A percentile compares a stretch with the other conserved stretches of the same genome.
phyloP scores from a whole-genome alignment of 2,113 vertebrate genomes.

The Porphyrio hochstetteri region DNA sequence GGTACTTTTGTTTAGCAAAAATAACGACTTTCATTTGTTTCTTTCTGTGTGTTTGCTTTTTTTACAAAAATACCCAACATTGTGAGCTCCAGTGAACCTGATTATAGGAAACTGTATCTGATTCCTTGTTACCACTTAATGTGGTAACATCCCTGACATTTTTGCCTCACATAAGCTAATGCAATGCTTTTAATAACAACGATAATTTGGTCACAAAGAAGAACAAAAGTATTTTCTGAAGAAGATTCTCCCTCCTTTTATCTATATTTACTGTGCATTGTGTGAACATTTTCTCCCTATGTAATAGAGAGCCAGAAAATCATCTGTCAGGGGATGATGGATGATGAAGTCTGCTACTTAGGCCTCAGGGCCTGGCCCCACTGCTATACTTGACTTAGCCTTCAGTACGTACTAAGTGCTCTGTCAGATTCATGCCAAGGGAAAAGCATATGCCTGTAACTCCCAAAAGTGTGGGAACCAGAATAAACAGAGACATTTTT shows the following conservation, averaged over 20 bases:
- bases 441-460: conserved; percentile 80
- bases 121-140: not conserved
- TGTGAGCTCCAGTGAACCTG: not conserved
- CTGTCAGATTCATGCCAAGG: conserved; percentile 78
- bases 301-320: conserved; percentile 40
- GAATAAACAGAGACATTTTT: conserved; percentile 78
- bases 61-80: not conserved
- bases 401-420: conserved; percentile 82
- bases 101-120: not conserved
- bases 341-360: conserved; percentile 62
- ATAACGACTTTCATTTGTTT: not conserved
- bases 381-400: conserved; percentile 73
- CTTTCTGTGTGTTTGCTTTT: not conserved
- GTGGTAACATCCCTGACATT: not conserved
- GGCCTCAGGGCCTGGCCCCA: conserved; percentile 78
- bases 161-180: not conserved
- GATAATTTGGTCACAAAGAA: not conserved
- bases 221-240: not conserved
- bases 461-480: conserved; percentile 74
- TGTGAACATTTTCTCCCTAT: not conserved
- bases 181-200: not conserved
- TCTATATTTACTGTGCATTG: not conserved
- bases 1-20: not conserved
- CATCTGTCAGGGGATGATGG: conserved; percentile 73
- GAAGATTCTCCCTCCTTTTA: not conserved